phyloP scores from a whole-genome alignment of 2,888 invertebrate genomes.

The Corythucha ciliata region DNA sequence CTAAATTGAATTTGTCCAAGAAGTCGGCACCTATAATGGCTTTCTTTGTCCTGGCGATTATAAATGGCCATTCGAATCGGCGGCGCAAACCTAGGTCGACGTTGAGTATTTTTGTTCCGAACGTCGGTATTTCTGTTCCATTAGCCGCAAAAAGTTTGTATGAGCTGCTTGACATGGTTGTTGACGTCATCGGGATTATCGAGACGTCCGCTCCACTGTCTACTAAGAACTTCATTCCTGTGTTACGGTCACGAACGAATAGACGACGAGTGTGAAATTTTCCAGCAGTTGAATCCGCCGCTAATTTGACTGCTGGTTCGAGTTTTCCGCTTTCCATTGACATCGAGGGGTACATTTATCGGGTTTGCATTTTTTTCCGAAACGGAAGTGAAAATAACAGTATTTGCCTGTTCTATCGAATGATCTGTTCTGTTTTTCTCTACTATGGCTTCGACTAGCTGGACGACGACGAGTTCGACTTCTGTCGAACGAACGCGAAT shows the following conservation, averaged over 20 bases:
- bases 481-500: too few relatives aligned
- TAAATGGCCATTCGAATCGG: slow-evolving; percentile 21
- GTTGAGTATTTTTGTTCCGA: slow-evolving; percentile 20
- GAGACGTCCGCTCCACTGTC: slow-evolving; percentile 27
- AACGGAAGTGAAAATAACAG: slow-evolving; percentile 13
- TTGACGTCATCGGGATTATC: slow-evolving; percentile 12
- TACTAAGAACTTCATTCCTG: slow-evolving; percentile 11
- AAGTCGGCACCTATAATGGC: slow-evolving; percentile 32
- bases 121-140: slow-evolving; percentile 29
- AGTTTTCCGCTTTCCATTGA: slow-evolving; percentile 9
- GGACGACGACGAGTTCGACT: too few relatives aligned
- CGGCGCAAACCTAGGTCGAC: slow-evolving; percentile 29
- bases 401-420: slow-evolving; percentile 12
- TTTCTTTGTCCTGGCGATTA: slow-evolving; percentile 3
- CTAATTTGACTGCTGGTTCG: slow-evolving; percentile 11
- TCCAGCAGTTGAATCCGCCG: slow-evolving; percentile 4
- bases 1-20: slow-evolving; percentile 9
- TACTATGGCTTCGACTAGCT: neutral
- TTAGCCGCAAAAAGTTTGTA: slow-evolving; percentile 34
- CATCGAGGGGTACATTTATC: slow-evolving; percentile 18
- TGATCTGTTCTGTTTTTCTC: neutral
- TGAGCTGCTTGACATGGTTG: neutral
- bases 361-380: slow-evolving; percentile 9
- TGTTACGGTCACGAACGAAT: neutral
- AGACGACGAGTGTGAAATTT: neutral